Conservation (phyloP, 2,797 vertebrate species). For the Schizopygopsis pylzovi region DNA sequence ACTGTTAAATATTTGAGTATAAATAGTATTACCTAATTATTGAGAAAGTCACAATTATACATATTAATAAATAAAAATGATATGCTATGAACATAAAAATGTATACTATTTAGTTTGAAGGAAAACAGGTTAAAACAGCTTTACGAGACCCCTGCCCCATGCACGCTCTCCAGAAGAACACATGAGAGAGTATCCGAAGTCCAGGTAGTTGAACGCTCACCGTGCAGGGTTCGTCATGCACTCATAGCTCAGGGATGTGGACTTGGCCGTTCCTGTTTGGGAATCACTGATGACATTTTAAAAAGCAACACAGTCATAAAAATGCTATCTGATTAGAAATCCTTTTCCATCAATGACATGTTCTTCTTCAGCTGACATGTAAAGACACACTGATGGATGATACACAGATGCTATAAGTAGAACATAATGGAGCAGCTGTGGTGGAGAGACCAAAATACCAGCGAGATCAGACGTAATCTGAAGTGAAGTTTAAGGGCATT, state of each 20-base stretch:
- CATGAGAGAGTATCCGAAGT: constrained; percentile 3
- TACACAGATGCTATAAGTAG: constrained; percentile 24
- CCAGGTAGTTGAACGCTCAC: constrained; percentile 3
- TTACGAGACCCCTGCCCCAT: neutral
- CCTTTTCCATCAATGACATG: neutral
- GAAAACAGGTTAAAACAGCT: neutral
- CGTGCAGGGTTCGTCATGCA: neutral
- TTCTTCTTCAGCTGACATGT: constrained; percentile 13
- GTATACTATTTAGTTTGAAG: neutral
- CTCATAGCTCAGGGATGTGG: constrained; percentile 8
- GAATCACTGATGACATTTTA: neutral
- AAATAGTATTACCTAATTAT: neutral
- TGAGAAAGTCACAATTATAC: neutral
- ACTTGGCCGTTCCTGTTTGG: neutral
- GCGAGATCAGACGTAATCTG: constrained; percentile 37
- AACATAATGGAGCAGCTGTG: constrained; percentile 25
- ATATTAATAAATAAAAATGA: neutral
- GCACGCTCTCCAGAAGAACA: neutral
- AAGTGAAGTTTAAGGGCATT: constrained; percentile 47
- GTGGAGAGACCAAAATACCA: constrained; percentile 37
- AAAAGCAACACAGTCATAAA: neutral
- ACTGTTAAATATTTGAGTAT: neutral
- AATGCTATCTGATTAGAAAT: constrained; percentile 10
- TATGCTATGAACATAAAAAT: neutral
- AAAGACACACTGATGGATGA: constrained; percentile 29